Base-by-base conservation (phyloP, 1,140 invertebrate species). In the Drosophila obscura region DNA sequence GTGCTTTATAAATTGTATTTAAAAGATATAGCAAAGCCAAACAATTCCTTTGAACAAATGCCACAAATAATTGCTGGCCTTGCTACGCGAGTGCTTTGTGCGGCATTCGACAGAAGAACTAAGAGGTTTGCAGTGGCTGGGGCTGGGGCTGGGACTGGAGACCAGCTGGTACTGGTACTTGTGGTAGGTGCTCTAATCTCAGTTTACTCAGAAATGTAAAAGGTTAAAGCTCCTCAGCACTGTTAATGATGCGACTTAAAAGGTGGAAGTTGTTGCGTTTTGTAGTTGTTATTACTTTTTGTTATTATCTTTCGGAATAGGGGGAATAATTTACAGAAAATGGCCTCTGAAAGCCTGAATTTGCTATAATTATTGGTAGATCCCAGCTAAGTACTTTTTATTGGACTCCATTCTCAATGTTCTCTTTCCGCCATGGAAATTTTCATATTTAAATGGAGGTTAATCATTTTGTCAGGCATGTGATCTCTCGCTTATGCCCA, bases 1-100 rank as follows among this genome's bases (percentile, higher is more conserved):
- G 64, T 87, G 79, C 83, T 79, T 88, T 87, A 73, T 87, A 88
- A 88, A 83, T 88, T 88, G 83, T 87, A 88, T 87, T 88, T 82
- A 79, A 88, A 82, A 82, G 71, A 87, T 79, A 65, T 73, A 59
- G 72, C 72, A 75, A 75, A 75, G 72, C 69, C 61, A 66, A 75
- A 66, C 62, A 87, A 82, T 68, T 58, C 63, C 83, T 87, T 87
- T 87, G 82, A 82, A 58, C 65, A 73, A 87, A 77, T 59, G 73
- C 73, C 73, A 68, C 73, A 76, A 80, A 87, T 84, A 81, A 84
- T 81, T 85, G 77, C 81, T 85, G 77, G 51, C 64, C 67, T 58
- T 71, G 60, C 64, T 43, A 44, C 26, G 51, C 39, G 43, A 41
- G 64, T 44, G 58, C 79, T 78, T 81, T 81, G 77, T 81, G 52